These are phyloP conservation scores for Pholis gunnellus DNA, from an alignment of 2,113 vertebrate species.

Conservation along the genomic window DNA sequence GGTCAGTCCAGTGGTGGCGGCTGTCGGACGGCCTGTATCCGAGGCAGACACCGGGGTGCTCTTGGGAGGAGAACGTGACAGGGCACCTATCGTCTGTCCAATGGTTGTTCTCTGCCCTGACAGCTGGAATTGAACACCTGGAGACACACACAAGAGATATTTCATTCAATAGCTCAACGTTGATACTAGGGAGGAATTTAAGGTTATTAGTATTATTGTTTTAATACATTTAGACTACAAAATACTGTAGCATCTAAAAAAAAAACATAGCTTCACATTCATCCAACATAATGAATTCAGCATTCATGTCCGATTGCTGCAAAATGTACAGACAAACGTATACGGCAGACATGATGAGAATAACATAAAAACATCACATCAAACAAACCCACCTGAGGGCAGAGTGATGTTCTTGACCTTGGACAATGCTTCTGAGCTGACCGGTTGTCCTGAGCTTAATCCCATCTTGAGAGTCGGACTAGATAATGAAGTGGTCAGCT, in stretches of 20 bases:
- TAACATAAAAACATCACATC: background rate
- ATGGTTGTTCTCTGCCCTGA: constrained; percentile 62
- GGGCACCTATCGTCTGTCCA: constrained; percentile 57
- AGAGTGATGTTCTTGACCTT: constrained; percentile 77
- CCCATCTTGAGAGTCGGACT: constrained; percentile 88
- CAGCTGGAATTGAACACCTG: constrained; percentile 68
- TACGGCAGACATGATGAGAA: background rate
- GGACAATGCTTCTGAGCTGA: constrained; percentile 77
- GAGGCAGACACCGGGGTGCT: constrained; percentile 46
- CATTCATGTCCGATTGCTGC: too few relatives aligned
- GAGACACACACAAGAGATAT: constrained; percentile 32
- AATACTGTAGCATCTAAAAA: background rate
- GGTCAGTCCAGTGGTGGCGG: constrained; percentile 32
- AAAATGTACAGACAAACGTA: background rate
- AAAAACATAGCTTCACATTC: background rate
- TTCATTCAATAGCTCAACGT: background rate
- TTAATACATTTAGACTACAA: background rate
- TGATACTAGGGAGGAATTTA: background rate
- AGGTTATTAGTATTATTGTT: background rate
- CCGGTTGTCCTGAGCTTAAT: constrained; percentile 85
- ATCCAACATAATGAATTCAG: background rate
- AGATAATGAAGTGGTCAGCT: constrained; percentile 78
- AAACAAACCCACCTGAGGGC: constrained; percentile 75
- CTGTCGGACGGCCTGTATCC: constrained; percentile 69
- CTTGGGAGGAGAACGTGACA: constrained; percentile 67